phyloP scores from a whole-genome alignment of 1,140 invertebrate genomes.

The Heliothis subflexa region DNA sequence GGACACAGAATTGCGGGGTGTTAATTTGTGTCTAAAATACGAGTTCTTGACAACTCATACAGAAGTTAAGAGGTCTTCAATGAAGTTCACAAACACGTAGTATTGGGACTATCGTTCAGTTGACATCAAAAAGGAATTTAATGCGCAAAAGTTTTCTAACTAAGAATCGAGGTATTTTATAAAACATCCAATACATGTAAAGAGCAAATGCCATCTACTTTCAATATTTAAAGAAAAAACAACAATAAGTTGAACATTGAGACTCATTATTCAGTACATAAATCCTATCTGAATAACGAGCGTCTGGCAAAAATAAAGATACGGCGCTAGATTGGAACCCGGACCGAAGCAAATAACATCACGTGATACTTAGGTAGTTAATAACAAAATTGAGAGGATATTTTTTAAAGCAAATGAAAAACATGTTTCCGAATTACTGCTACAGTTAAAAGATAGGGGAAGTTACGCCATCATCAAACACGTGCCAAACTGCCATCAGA shows the following conservation, averaged over 20 bases:
- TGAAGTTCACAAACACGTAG: neutral
- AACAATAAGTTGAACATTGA: constrained; percentile 13
- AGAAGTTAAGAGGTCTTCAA: neutral
- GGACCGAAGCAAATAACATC: constrained; percentile 9
- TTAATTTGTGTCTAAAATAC: neutral
- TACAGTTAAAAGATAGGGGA: too few relatives aligned
- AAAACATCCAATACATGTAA: neutral
- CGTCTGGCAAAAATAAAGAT: constrained; percentile 42
- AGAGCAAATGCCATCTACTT: neutral
- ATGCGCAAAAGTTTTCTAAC: too few relatives aligned
- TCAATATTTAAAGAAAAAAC: constrained; percentile 2
- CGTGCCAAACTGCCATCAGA: neutral
- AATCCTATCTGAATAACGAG: constrained; percentile 33
- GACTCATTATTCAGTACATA: constrained; percentile 28
- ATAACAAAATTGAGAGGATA: constrained; percentile 20
- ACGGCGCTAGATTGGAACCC: neutral
- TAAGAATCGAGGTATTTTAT: too few relatives aligned
- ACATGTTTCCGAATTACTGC: neutral
- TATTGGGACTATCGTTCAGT: neutral
- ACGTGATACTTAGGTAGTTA: constrained; percentile 7
- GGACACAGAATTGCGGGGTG: neutral
- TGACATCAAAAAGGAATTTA: too few relatives aligned
- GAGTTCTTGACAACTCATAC: neutral
- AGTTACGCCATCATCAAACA: neutral
- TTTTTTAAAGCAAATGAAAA: neutral